These are phyloP conservation scores for Drosophila kanapiae DNA, from an alignment of 1,140 invertebrate genomes.

Conservation along the genomic window DNA sequence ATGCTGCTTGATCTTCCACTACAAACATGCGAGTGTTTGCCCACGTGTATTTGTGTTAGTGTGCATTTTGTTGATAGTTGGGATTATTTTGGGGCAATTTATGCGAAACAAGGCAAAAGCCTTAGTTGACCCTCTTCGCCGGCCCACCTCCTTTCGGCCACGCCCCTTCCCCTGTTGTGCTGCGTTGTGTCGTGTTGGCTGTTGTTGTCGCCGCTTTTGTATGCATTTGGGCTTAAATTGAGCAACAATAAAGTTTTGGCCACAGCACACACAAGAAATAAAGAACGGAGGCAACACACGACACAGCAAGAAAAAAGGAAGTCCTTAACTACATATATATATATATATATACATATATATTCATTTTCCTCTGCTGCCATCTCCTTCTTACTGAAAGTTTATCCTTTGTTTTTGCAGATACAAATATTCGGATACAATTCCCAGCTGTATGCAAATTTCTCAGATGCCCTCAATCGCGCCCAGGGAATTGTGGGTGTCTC, in stretches of 20 bases:
- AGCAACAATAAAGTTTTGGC: slow-evolving; percentile 72
- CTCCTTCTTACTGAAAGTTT: slow-evolving; percentile 5
- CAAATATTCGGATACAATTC: slow-evolving; percentile 98
- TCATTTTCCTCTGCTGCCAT: not conserved
- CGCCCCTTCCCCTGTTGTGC: slow-evolving; percentile 19
- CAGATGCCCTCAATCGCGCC: slow-evolving; percentile 94
- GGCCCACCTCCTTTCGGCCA: not conserved
- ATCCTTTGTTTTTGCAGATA: slow-evolving; percentile 89
- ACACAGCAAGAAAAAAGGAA: not conserved
- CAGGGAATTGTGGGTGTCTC: slow-evolving; percentile 96
- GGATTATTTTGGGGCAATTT: slow-evolving; percentile 83
- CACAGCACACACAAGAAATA: slow-evolving; percentile 42
- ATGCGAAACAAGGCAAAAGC: slow-evolving; percentile 65
- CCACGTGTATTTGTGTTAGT: slow-evolving; percentile 59
- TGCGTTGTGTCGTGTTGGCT: not conserved
- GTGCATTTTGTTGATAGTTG: slow-evolving; percentile 80
- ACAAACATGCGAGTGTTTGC: slow-evolving; percentile 14
- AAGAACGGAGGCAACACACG: slow-evolving; percentile 10
- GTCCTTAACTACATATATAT: not conserved
- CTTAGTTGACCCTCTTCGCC: slow-evolving; percentile 21
- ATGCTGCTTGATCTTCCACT: slow-evolving; percentile 44
- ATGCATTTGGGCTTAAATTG: slow-evolving; percentile 73
- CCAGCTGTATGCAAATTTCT: slow-evolving; percentile 96
- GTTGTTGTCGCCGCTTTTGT: slow-evolving; percentile 44
- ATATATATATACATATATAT: not conserved